phyloP scores from a whole-genome alignment of 1,140 invertebrate species.

The Drosophila lini region DNA sequence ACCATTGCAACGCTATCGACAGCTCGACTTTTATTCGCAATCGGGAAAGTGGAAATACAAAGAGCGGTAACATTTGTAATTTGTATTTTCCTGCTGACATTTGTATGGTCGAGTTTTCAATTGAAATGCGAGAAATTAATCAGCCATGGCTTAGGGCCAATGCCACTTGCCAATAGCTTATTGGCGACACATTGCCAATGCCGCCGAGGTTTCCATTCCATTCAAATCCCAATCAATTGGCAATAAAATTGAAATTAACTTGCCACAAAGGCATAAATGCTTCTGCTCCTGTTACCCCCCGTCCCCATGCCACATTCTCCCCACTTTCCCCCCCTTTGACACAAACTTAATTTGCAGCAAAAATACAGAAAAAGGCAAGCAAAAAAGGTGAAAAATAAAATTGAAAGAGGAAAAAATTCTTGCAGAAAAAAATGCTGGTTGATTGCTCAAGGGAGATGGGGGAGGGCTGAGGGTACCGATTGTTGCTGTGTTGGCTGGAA shows the following conservation, averaged over 20 bases:
- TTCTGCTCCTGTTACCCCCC: slow-evolving; percentile 27
- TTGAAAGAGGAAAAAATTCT: slow-evolving; percentile 29
- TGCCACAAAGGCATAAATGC: slow-evolving; percentile 76
- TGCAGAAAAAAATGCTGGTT: slow-evolving; percentile 52
- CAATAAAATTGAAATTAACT: slow-evolving; percentile 83
- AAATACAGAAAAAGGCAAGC: slow-evolving; percentile 51
- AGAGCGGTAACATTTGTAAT: slow-evolving; percentile 45
- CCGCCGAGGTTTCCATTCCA: slow-evolving; percentile 41
- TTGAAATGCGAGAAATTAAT: slow-evolving; percentile 72
- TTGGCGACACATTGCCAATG: slow-evolving; percentile 55
- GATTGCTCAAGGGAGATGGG: slow-evolving; percentile 46
- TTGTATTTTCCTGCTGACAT: slow-evolving; percentile 59
- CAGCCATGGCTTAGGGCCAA: slow-evolving; percentile 68
- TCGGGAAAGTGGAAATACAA: slow-evolving; percentile 8
- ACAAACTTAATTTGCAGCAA: slow-evolving; percentile 77
- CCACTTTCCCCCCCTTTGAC: slow-evolving; percentile 41
- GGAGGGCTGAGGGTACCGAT: slow-evolving; percentile 11
- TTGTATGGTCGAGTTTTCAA: slow-evolving; percentile 54
- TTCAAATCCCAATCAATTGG: slow-evolving; percentile 80
- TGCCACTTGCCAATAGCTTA: slow-evolving; percentile 67
- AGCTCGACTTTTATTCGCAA: slow-evolving; percentile 17
- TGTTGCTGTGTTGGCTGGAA: slow-evolving; percentile 30
- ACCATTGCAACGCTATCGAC: not conserved
- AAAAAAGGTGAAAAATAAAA: slow-evolving; percentile 18
- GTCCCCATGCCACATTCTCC: not conserved